Conservation (phyloP, 2,888 invertebrate genomes). For the Dinocampus coccinellae region DNA sequence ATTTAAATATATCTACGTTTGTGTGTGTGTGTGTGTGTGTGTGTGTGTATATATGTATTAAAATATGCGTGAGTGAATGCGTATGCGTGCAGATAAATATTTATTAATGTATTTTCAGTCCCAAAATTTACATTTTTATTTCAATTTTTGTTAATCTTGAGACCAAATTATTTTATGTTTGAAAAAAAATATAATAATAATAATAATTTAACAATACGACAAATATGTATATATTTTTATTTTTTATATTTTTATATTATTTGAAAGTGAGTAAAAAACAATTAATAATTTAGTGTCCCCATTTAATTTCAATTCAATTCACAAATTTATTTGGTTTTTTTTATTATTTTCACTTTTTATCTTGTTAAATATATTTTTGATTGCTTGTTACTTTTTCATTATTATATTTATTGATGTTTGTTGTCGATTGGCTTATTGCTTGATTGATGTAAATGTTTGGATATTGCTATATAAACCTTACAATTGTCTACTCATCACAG, state of each 20-base stretch:
- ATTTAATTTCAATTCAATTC: not conserved
- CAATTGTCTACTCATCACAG: not conserved
- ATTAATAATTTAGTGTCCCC: not conserved
- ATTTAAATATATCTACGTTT: not conserved
- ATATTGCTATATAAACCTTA: not conserved
- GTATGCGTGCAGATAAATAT: no score
- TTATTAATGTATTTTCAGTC: not conserved
- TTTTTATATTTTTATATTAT: not conserved
- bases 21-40: not conserved
- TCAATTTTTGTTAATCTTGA: no score
- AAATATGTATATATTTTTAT: not conserved
- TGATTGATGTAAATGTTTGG: not conserved
- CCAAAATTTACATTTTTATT: not conserved
- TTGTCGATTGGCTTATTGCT: conserved; percentile 10
- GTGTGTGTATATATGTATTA: no score
- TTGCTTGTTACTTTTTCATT: not conserved
- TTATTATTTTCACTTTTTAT: not conserved
- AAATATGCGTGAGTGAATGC: no score
- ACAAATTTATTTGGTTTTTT: not conserved
- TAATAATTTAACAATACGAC: no score
- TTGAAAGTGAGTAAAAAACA: no score
- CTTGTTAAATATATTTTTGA: not conserved
- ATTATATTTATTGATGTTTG: not conserved
- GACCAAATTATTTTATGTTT: not conserved
- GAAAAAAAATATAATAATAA: no score